Evolutionary conservation across 2,797 vertebrate species (phyloP).

Genomic region (Jordanella pulchra): DNA sequence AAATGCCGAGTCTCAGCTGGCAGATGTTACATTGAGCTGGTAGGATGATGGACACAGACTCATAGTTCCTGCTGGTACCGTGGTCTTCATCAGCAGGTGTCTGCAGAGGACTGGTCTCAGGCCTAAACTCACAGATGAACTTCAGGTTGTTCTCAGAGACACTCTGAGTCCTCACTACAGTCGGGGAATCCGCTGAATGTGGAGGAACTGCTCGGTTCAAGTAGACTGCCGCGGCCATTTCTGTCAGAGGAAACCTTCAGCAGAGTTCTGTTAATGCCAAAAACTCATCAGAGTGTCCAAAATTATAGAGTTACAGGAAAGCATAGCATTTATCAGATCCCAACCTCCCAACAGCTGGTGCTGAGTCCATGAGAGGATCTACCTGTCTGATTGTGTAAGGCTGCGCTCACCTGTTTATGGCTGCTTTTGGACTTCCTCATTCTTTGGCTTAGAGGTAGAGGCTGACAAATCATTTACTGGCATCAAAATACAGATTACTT

Average conservation of each 20-base stretch:
- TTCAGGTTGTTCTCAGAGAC: constrained; percentile 64
- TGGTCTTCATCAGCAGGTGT: constrained; percentile 9
- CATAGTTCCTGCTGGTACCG: neutral
- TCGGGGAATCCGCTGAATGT: neutral
- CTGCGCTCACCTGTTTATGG: constrained; percentile 33
- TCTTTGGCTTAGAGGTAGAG: constrained; percentile 44
- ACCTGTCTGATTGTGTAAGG: constrained; percentile 17
- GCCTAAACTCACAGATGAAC: constrained; percentile 72
- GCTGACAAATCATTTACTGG: constrained; percentile 20
- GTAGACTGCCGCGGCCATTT: constrained; percentile 35
- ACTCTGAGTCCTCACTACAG: constrained; percentile 5
- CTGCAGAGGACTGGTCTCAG: constrained; percentile 7
- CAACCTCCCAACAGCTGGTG: neutral
- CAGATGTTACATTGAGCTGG: constrained; percentile 76
- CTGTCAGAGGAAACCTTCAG: neutral
- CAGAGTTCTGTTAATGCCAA: neutral
- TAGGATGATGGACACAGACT: constrained; percentile 65
- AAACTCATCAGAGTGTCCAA: neutral
- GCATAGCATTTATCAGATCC: neutral
- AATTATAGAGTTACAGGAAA: neutral
- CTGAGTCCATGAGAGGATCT: constrained; percentile 3
- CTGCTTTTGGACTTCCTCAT: constrained; percentile 71
- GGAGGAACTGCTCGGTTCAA: neutral
- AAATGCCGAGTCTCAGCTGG: constrained; percentile 77
- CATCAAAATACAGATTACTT: constrained; percentile 20